Conservation (phyloP, 2,113 vertebrate species). For the Sylvietta virens region DNA sequence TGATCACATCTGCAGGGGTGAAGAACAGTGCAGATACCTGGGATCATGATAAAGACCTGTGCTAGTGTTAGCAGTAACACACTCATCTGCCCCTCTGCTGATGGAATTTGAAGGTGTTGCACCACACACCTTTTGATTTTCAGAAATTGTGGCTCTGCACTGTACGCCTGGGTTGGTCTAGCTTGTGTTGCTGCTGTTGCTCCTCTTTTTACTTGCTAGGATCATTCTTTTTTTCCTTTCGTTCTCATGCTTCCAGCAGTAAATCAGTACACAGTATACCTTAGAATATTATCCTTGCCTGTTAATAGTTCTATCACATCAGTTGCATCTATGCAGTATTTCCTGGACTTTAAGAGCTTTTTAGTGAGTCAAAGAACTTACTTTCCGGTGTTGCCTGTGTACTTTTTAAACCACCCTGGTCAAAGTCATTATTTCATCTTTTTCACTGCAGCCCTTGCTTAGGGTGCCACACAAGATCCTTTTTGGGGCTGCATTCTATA, state of each 20-base stretch:
- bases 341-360: background rate
- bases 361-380: background rate
- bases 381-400: background rate
- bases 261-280: background rate
- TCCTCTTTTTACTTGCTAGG: background rate
- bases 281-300: background rate
- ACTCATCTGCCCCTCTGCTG: background rate
- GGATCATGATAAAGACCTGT: background rate
- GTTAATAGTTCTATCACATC: background rate
- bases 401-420: background rate
- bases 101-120: background rate
- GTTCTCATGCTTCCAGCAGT: background rate
- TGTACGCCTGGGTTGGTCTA: background rate
- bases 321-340: background rate
- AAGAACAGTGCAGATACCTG: background rate
- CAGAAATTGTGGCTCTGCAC: background rate
- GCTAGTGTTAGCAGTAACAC: background rate
- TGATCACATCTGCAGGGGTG: background rate
- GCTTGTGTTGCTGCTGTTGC: rapidly evolving
- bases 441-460: background rate
- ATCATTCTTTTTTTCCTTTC: background rate
- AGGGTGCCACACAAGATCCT: background rate
- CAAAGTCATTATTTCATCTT: background rate
- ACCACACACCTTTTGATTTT: background rate
- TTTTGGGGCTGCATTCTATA: background rate